Percentiles rank a stretch among this genome's conserved stretches.
phyloP scores from a whole-genome alignment of 2,888 invertebrate genomes.

The Apamea monoglypha region DNA sequence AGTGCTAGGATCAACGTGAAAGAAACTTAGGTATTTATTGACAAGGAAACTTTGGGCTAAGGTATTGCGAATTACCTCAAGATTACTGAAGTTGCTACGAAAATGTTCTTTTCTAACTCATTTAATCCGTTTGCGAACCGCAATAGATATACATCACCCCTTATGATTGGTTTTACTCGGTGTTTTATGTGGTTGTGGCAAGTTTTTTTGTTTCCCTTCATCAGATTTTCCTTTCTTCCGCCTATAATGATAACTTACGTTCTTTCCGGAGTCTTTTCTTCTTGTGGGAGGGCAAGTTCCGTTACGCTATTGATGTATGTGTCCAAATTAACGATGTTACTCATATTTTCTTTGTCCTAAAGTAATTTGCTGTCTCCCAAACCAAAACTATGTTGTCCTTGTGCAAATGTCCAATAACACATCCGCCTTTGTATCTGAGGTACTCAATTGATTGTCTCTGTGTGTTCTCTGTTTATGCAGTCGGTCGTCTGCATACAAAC shows the following conservation, averaged over 20 bases:
- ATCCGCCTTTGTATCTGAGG: conserved; percentile 42
- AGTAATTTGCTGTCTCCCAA: conserved; percentile 19
- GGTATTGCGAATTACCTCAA: conserved; percentile 69
- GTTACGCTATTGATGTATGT: conserved; percentile 22
- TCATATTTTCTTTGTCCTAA: conserved; percentile 6
- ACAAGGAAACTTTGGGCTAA: conserved; percentile 65
- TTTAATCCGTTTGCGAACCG: conserved; percentile 66
- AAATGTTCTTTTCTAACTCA: conserved; percentile 70
- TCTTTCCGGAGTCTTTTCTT: conserved; percentile 14
- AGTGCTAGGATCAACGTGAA: conserved; percentile 71
- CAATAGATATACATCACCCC: conserved; percentile 64
- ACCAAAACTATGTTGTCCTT: conserved; percentile 24
- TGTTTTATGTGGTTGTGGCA: conserved; percentile 50
- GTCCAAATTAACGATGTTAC: conserved; percentile 9
- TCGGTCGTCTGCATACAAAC: conserved; percentile 75
- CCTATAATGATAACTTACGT: conserved; percentile 42
- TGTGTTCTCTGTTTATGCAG: conserved; percentile 73
- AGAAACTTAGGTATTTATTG: conserved; percentile 73
- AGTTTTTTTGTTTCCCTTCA: conserved; percentile 45
- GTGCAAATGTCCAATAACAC: conserved; percentile 31
- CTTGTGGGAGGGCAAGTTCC: conserved; percentile 11
- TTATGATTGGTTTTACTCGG: conserved; percentile 65
- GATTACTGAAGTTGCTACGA: conserved; percentile 70
- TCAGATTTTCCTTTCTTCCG: conserved; percentile 36
- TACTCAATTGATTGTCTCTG: conserved; percentile 52